A percentile compares a stretch with the other conserved stretches of the same genome.
These are phyloP conservation scores for Crocidura indochinensis DNA, from an alignment of 2,797 vertebrate genomes.

Conservation along the genomic window DNA sequence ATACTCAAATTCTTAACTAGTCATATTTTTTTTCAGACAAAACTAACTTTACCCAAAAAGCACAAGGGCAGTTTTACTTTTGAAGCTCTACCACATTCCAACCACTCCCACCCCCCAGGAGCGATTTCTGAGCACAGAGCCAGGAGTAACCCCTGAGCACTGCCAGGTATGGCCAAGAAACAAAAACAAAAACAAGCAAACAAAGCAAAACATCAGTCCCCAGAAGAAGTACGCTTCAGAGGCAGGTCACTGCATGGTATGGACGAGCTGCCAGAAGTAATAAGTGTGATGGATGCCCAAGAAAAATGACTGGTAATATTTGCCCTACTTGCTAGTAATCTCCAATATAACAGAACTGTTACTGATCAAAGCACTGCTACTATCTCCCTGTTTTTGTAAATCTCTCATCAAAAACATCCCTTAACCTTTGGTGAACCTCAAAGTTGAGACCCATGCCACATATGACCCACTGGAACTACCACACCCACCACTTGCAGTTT, in stretches of 20 bases:
- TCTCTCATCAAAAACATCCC: no score
- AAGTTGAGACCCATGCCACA: no score
- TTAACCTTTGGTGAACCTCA: no score
- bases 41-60: no score
- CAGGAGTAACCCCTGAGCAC: no score
- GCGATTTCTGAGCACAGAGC: no score
- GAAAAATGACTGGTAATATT: not conserved
- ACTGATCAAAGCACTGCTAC: not conserved
- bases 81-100: not conserved
- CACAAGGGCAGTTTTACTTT: no score
- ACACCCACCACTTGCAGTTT: not conserved
- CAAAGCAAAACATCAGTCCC: not conserved
- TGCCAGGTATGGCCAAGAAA: no score
- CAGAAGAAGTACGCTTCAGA: not conserved
- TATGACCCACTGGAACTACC: not conserved
- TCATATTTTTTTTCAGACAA: no score
- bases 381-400: no score
- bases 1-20: no score
- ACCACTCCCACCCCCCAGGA: not conserved
- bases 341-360: constrained; percentile 19
- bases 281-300: not conserved
- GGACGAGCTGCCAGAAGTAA: not conserved
- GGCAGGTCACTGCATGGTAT: constrained; percentile 1
- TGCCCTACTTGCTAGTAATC: not conserved
- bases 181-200: no score